Conservation (phyloP, 2,888 invertebrate genomes). For the Latheticus oryzae region DNA sequence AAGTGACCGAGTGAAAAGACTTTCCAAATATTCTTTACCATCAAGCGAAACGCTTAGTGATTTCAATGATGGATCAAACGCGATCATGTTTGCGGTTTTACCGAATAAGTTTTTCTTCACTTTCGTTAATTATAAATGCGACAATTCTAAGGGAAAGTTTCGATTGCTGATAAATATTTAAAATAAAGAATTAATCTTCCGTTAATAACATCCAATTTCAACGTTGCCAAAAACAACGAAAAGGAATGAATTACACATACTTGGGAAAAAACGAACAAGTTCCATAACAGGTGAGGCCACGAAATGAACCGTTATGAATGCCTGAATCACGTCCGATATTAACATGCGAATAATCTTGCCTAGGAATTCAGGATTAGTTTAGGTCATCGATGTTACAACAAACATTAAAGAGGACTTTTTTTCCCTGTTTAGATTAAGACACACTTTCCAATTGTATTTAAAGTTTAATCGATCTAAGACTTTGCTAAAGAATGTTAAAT, state of each 20-base stretch:
- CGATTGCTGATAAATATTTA: too few species aligned
- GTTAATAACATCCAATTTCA: slow-evolving; percentile 10
- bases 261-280: slow-evolving; percentile 21
- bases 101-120: too few species aligned
- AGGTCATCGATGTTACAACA: slow-evolving; percentile 30
- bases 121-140: not conserved
- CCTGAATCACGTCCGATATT: slow-evolving; percentile 30
- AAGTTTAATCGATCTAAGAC: too few species aligned
- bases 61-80: not conserved
- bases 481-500: too few species aligned
- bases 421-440: too few species aligned
- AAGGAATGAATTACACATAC: too few species aligned
- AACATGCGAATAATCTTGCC: slow-evolving; percentile 21
- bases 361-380: slow-evolving; percentile 12
- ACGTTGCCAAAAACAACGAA: slow-evolving; percentile 4
- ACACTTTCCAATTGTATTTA: slow-evolving; percentile 15
- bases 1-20: slow-evolving; percentile 8
- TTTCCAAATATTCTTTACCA: too few species aligned
- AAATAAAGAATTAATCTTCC: too few species aligned
- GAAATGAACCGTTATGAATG: slow-evolving; percentile 28
- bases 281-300: slow-evolving; percentile 26
- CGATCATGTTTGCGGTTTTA: slow-evolving; percentile 1
- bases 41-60: too few species aligned
- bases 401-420: too few species aligned
- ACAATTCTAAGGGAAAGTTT: not conserved